Evolutionary conservation across 2,888 invertebrate genomes (phyloP), one percentile per base, ranked within the genome.

Genomic region (Galeopsomyia nigrocyanea): DNA sequence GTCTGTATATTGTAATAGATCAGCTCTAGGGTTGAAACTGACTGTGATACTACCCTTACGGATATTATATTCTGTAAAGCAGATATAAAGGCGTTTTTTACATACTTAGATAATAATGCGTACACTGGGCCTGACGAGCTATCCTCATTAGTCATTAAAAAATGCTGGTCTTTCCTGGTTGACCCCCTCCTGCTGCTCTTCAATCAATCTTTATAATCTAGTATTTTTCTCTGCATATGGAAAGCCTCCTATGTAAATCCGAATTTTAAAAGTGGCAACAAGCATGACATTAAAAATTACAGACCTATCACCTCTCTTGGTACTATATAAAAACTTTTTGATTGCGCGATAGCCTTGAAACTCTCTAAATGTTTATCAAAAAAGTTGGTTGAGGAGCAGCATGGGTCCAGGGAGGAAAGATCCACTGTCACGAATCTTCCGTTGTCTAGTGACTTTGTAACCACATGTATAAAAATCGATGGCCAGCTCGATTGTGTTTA

Each of bases 401-500:
- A 77, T 49, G 74, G 68, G 2, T 77, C 74, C 47, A 31, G 57
- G 19, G 19, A 46, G 16, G 47, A 60, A 13, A 71, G 72, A 58
- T 75, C 74, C 0, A 72, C 74, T 2, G 49, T 50, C 9, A 53
- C 75, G 9, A 75, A 73, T 21, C 50, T 76, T 3, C n/a, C 61
- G 2, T 13, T 75, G 21, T 76, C 66, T 49, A 57, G 56, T 26
- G 49, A 75, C 1, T 71, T 56, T 63, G 60, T 73, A 14, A 21
- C 31, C 7, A 17, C 56, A 19, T 9, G 64, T 0, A 14, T 75
- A 0, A 65, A 71, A 10, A 16, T 13, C 31, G 39, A 51, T n/a
- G 1, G 13, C 10, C 74, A 73, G 22, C 73, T 76, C 2, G 74
- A 76, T 47, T 65, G 53, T 2, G 63, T 76, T 1, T 75, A 75